phyloP scores from a whole-genome alignment of 2,797 vertebrate species.

The Presbytis comata region DNA sequence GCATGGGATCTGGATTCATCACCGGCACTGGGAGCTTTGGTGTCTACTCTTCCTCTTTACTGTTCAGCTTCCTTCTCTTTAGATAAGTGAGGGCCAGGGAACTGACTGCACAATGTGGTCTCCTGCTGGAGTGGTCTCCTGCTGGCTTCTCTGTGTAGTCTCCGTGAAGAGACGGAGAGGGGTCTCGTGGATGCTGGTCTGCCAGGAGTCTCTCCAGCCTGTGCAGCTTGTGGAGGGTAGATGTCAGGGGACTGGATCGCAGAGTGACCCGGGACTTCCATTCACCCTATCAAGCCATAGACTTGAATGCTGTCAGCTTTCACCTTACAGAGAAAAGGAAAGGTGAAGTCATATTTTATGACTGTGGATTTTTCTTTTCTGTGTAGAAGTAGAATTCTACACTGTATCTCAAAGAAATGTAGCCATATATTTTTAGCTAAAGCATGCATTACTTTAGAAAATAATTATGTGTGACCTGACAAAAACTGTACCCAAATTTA shows the following conservation, averaged over 20 bases:
- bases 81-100: background rate
- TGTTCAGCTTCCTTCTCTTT: background rate
- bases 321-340: background rate
- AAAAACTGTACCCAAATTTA: accelerated
- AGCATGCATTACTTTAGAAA: background rate
- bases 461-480: accelerated
- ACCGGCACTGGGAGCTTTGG: accelerated
- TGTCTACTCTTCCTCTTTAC: accelerated
- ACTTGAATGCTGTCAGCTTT: background rate
- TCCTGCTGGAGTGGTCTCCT: background rate
- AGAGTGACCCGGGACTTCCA: background rate
- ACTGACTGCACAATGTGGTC: too few species aligned
- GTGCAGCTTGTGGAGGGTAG: accelerated
- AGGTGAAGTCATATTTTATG: accelerated
- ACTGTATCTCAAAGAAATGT: background rate
- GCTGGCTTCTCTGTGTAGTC: background rate
- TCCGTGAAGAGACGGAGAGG: background rate
- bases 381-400: background rate
- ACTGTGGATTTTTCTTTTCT: background rate
- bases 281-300: too few species aligned
- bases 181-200: background rate
- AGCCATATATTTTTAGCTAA: background rate
- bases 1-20: accelerated
- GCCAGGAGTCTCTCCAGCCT: too few species aligned
- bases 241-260: accelerated